phyloP scores from a whole-genome alignment of 2,888 invertebrate species.

The Amphipoea oculea region DNA sequence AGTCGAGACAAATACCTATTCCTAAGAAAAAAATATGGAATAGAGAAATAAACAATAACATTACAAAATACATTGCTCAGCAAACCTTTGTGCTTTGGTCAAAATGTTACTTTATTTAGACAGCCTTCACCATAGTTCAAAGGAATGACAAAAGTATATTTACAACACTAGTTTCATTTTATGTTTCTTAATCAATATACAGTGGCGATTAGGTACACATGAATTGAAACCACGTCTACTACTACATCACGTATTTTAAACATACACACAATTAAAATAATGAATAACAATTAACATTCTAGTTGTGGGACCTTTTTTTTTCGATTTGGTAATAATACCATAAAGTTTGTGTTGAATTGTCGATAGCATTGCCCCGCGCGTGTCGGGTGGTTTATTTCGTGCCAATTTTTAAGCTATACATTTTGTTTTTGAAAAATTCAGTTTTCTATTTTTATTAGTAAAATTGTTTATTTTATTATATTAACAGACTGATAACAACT shows the following conservation, averaged over 20 bases:
- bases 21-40: slow-evolving; percentile 18
- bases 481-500: no score
- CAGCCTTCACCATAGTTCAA: slow-evolving; percentile 50
- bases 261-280: not conserved
- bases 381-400: no score
- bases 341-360: no score
- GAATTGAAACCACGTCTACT: not conserved
- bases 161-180: not conserved
- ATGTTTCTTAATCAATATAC: not conserved
- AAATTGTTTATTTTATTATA: no score
- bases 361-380: no score
- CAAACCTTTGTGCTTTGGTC: slow-evolving; percentile 74
- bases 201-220: not conserved
- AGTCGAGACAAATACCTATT: slow-evolving; percentile 25
- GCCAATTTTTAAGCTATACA: no score
- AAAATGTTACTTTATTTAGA: slow-evolving; percentile 43
- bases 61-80: slow-evolving; percentile 27
- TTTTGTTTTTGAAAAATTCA: no score
- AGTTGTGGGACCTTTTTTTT: not conserved
- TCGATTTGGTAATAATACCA: no score
- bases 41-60: slow-evolving; percentile 11
- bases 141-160: slow-evolving; percentile 42
- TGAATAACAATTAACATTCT: no score
- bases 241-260: not conserved
- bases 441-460: no score